These are phyloP conservation scores for Spongilla lacustris DNA, from an alignment of 37 sponge, comb jelly and placozoan genomes.

Conservation along the genomic window DNA sequence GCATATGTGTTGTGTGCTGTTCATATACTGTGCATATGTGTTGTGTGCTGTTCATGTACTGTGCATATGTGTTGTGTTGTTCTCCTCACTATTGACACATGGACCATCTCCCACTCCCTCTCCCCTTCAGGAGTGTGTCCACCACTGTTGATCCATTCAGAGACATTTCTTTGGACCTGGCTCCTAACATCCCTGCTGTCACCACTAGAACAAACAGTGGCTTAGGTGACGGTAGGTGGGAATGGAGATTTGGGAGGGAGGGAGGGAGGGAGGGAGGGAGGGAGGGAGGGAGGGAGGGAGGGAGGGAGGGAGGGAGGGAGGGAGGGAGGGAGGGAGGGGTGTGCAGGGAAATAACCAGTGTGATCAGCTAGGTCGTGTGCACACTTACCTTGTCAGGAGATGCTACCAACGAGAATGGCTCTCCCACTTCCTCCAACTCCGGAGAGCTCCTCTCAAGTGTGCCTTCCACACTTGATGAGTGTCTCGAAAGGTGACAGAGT, in stretches of 20 bases:
- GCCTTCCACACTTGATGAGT: slow-evolving; percentile 73
- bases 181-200: slow-evolving; percentile 23
- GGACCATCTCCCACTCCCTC: neutral
- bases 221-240: slow-evolving; percentile 1
- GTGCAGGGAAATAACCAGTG: neutral
- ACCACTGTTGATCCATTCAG: slow-evolving; percentile 96
- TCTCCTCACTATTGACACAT: too few relatives aligned
- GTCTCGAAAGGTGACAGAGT: slow-evolving; percentile 71
- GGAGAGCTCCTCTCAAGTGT: slow-evolving; percentile 63
- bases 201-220: slow-evolving; percentile 43
- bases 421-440: slow-evolving; percentile 54
- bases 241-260: neutral
- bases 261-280: too few relatives aligned
- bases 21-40: too few relatives aligned
- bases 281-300: too few relatives aligned
- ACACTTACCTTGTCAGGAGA: too few relatives aligned
- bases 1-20: too few relatives aligned
- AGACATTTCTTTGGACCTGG: slow-evolving; percentile 97
- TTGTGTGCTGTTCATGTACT: too few relatives aligned
- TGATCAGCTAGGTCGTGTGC: neutral
- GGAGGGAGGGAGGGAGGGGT: too few relatives aligned
- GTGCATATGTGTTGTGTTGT: too few relatives aligned
- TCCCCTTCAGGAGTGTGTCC: slow-evolving; percentile 66
- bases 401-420: slow-evolving; percentile 11
- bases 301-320: too few relatives aligned